A percentile compares a stretch with the other conserved stretches of the same genome.
Evolutionary conservation across 2,888 invertebrate species (phyloP).

Genomic region (Tuberolachnus salignus): DNA sequence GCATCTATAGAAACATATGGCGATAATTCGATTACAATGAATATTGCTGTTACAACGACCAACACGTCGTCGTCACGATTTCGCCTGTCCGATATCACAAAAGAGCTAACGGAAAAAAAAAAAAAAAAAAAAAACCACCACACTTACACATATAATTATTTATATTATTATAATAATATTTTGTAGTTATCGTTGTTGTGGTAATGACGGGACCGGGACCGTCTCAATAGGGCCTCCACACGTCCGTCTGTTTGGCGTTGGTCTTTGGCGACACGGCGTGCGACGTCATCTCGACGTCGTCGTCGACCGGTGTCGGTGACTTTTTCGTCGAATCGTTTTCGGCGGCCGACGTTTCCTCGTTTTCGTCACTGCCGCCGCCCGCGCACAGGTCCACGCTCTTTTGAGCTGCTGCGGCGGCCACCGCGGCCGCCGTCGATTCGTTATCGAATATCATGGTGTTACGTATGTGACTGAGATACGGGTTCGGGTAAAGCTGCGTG

Average conservation of each 20-base stretch:
- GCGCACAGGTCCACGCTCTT: not conserved
- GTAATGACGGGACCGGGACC: not conserved
- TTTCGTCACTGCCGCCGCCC: not conserved
- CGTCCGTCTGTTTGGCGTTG: constrained; percentile 69
- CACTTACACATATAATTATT: not conserved
- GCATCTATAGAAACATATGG: too few relatives aligned
- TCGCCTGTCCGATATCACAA: constrained; percentile 13
- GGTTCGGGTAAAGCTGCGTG: constrained; percentile 75
- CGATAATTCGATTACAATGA: too few relatives aligned
- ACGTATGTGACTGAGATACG: constrained; percentile 58
- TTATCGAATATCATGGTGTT: constrained; percentile 54
- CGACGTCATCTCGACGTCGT: constrained; percentile 16
- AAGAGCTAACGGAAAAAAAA: constrained; percentile 13
- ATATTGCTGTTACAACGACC: too few relatives aligned
- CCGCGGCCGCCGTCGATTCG: constrained; percentile 50
- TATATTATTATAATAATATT: not conserved
- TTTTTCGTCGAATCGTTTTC: constrained; percentile 29
- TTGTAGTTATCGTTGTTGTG: not conserved
- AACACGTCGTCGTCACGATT: too few relatives aligned
- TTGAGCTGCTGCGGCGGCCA: constrained; percentile 41
- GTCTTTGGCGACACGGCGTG: constrained; percentile 59
- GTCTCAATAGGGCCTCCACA: constrained; percentile 78
- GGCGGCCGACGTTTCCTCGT: not conserved
- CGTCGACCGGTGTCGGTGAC: not conserved
- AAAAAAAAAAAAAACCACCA: not conserved